These are phyloP conservation scores for Podarcis siculus DNA, from an alignment of 2,797 vertebrate genomes.

Conservation along the genomic window DNA sequence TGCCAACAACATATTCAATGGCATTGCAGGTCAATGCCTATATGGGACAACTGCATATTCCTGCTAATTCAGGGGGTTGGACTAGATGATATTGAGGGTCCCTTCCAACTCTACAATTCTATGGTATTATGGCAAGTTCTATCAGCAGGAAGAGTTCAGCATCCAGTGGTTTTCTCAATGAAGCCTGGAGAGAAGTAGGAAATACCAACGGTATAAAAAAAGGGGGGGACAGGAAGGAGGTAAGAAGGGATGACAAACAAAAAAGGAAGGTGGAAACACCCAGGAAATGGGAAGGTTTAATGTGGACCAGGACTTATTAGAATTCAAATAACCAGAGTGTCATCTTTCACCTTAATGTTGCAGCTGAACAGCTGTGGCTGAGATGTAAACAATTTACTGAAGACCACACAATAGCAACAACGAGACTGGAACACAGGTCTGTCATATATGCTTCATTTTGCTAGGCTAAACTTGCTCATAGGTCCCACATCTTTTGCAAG, in stretches of 20 bases:
- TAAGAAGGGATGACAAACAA: neutral
- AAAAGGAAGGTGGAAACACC: neutral
- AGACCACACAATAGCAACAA: neutral
- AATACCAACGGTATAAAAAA: neutral
- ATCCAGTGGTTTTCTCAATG: neutral
- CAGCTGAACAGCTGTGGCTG: neutral
- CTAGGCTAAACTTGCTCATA: neutral
- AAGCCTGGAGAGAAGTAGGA: neutral
- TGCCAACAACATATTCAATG: too few species aligned
- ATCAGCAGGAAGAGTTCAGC: neutral
- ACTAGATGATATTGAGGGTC: too few species aligned
- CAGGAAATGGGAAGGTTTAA: neutral
- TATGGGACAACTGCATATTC: too few species aligned
- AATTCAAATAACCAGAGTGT: neutral
- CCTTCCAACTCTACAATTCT: too few species aligned
- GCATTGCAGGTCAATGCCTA: too few species aligned
- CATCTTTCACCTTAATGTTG: neutral
- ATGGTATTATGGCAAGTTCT: neutral
- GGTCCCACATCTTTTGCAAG: too few species aligned
- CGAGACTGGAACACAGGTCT: neutral
- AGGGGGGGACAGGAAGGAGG: neutral
- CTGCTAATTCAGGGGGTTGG: too few species aligned
- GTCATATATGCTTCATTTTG: neutral
- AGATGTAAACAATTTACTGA: neutral
- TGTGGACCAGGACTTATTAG: neutral